Evolutionary conservation across 2,797 vertebrate species (phyloP), one percentile per base, ranked within the genome.

Genomic region (Tadarida brasiliensis): DNA sequence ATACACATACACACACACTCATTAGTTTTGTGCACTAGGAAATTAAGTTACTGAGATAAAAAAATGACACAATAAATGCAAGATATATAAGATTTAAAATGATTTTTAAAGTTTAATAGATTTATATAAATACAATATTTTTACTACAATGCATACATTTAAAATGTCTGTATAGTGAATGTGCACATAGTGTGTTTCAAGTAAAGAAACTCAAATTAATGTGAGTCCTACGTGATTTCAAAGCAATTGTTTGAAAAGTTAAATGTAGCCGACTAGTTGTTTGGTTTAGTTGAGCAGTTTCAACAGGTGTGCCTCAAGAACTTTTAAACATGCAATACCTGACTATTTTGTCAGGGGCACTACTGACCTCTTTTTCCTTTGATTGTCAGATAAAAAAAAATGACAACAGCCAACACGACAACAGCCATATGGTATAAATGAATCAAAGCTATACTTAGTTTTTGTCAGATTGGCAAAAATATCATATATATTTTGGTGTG

Each of bases 201-300:
- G 22, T 76, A 89, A 96, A 83, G 83, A 80, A 94, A 2, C 11
- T 81, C n/a, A 91, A 96, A 83, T 81, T 97, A 84, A 82, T 5
- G 17, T 84, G 33, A 35, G 5, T 20, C 4, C 15, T 87, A n/a
- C 12, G n/a, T 63, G 3, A 92, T 14, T 87, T 94, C 22, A 87
- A 84, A 89, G 26, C 5, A 91, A 28, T 74, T 76, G 2, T 91
- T 90, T 83, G 10, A 91, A 89, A 91, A 76, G 12, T 63, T 63
- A 67, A 87, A 11, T 63, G 4, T 11, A 56, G 15, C 81, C 28
- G 65, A 67, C 17, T 70, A 19, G 7, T 80, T 82, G n/a, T 56
- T 96, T 89, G 39, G 1, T 54, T 56, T 87, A 78, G 26, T 57
- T 95, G 26, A 78, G 73, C 22, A 44, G 11, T 67, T 67, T 67